Base-by-base conservation (phyloP, 2,797 vertebrate species). In the Borostomias antarcticus region DNA sequence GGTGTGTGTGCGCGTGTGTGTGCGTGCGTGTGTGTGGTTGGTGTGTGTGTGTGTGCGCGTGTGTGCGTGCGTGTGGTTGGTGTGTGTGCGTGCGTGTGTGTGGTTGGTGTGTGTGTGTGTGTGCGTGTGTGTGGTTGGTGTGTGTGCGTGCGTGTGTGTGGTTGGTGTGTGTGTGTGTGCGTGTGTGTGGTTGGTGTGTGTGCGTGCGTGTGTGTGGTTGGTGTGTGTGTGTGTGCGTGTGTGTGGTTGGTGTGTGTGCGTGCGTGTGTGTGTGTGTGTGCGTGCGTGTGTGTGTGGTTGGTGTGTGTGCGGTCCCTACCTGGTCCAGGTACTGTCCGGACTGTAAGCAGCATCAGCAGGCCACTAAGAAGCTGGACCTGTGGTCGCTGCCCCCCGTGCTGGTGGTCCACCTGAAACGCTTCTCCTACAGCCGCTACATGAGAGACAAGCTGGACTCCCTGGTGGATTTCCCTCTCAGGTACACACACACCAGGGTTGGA, bases 261-360 rank as follows among this genome's bases (percentile, higher is more conserved):
- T 28, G 30, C 53, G 54, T 68, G 7, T 19, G 30, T 15, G 23
- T 37, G 51, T 64, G 15, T 37, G 15, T 60, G 4, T 70, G 69
- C 64, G 5, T 58, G 33, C 26, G 21, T 0, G 2, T 4, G 5
- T 10, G 10, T 0, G 1, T 53, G 13, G n/a, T n/a, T n/a, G n/a
- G n/a, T n/a, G n/a, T n/a, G n/a, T n/a, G n/a, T n/a, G 65, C 4
- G 1, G 54, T 45, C 32, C 32, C 32, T 9, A 9, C 32, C 32
- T 9, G n/a, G 68, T 4, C 0, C 72, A 99, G 98, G 98, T 99
- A 99, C 88, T 99, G 98, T 90, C 98, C 98, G 4, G 95, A 93
- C 84, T 99, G 98, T 88, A 99, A 98, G 89, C 93, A 98, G 89
- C 98, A 99, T 89, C 97, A 99, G 76, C 98, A 99, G 83, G 98